Conservation (phyloP, 1,140 invertebrate genomes). For the Polypedilum pembai region DNA sequence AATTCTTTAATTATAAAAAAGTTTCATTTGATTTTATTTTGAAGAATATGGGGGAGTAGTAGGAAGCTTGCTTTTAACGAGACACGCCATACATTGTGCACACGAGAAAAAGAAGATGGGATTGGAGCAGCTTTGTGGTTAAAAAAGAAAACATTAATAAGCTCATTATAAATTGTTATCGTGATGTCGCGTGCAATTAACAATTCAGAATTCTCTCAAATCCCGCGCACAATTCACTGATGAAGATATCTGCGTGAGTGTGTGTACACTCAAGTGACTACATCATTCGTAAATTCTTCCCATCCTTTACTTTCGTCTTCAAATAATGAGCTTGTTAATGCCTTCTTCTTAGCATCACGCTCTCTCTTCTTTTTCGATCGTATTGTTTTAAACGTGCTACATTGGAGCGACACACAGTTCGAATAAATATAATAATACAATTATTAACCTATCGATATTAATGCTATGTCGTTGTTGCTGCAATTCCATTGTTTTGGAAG, state of each 20-base stretch:
- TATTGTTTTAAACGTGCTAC: slow-evolving; percentile 11
- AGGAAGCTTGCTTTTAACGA: slow-evolving; percentile 17
- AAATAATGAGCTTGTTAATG: slow-evolving; percentile 25
- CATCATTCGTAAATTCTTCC: not conserved
- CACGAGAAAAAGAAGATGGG: not conserved
- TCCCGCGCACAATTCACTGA: not conserved
- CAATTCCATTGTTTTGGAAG: not conserved
- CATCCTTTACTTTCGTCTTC: slow-evolving; percentile 7
- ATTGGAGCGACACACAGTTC: not conserved
- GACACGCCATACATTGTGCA: slow-evolving; percentile 3
- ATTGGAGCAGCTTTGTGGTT: not conserved
- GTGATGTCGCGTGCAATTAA: slow-evolving; percentile 22
- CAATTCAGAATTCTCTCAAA: not conserved
- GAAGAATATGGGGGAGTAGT: slow-evolving; percentile 3
- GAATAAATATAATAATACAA: slow-evolving; percentile 24
- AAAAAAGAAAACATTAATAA: slow-evolving; percentile 19
- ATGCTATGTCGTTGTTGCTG: not conserved
- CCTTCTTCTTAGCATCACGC: not conserved
- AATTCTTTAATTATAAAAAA: slow-evolving; percentile 14
- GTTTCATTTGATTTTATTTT: not conserved
- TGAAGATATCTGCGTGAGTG: slow-evolving; percentile 4
- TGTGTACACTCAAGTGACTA: not conserved
- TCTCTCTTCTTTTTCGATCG: not conserved
- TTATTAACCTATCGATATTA: slow-evolving; percentile 25
- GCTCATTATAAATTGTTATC: slow-evolving; percentile 25